These are phyloP conservation scores for Monomorium pharaonis DNA, from an alignment of 1,140 invertebrate species.

Conservation along the genomic window DNA sequence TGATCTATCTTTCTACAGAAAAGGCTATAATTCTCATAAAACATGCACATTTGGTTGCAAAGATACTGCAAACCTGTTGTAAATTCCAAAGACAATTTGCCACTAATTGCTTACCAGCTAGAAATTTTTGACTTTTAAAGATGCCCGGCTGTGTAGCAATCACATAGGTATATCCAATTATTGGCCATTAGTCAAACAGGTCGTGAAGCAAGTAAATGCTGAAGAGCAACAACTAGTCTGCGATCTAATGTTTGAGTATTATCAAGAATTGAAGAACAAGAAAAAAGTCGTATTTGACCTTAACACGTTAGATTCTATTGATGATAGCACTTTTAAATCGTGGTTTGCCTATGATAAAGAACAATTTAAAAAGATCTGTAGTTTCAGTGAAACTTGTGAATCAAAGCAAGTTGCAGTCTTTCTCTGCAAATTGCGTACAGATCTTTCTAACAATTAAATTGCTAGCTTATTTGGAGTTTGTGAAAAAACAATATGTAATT, in stretches of 20 bases:
- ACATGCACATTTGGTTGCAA: no score
- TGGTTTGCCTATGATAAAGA: neutral
- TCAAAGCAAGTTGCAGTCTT: neutral
- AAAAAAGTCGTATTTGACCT: neutral
- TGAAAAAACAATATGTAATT: neutral
- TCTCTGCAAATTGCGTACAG: neutral
- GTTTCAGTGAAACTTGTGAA: neutral
- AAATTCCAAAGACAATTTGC: no score
- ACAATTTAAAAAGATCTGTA: neutral
- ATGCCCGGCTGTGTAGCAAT: no score
- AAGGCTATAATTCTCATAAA: no score
- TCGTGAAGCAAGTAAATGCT: neutral
- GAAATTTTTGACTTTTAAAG: no score
- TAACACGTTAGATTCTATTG: neutral
- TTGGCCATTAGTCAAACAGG: neutral
- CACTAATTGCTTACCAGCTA: no score
- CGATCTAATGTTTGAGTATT: conserved; percentile 1
- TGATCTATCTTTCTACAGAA: no score
- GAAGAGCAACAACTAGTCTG: neutral
- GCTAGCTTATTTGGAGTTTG: neutral
- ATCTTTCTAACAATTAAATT: neutral
- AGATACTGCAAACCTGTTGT: no score
- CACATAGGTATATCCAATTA: no score
- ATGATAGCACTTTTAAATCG: neutral
- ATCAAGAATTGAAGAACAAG: neutral